Evolutionary conservation across 2,797 vertebrate species (phyloP).

Genomic region (Trachops cirrhosus): DNA sequence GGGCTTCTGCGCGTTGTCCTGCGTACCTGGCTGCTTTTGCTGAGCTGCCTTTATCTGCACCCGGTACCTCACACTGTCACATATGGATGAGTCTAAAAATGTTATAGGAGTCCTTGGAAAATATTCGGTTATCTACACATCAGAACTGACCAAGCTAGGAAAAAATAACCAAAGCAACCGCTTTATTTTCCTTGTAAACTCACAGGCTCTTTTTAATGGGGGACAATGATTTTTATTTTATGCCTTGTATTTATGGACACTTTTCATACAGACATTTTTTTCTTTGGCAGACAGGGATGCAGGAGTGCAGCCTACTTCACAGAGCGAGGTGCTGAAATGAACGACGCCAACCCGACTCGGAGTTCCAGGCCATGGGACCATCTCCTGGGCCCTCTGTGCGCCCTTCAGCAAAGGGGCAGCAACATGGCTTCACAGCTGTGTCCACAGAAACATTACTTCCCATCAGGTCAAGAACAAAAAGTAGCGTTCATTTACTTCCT

Average conservation of each 20-base stretch:
- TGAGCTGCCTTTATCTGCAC: not conserved
- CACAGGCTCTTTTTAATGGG: slow-evolving; percentile 30
- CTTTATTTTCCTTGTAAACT: slow-evolving; percentile 75
- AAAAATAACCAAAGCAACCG: slow-evolving; percentile 67
- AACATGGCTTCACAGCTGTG: not conserved
- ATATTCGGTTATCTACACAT: slow-evolving; percentile 22
- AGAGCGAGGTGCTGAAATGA: not conserved
- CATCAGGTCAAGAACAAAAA: not conserved
- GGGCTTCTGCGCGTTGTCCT: fast-evolving
- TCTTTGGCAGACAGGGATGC: slow-evolving; percentile 35
- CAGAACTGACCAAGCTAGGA: slow-evolving; percentile 52
- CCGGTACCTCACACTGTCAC: not conserved
- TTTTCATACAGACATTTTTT: slow-evolving; percentile 23
- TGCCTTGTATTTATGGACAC: slow-evolving; percentile 55
- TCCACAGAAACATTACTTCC: not conserved
- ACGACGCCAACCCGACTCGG: not conserved
- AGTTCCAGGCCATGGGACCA: not conserved
- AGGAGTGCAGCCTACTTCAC: not conserved
- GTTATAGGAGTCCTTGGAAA: not conserved
- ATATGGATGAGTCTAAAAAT: not conserved
- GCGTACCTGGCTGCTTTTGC: not conserved
- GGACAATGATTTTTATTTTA: slow-evolving; percentile 71
- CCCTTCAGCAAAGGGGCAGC: not conserved
- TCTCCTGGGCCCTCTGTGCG: not conserved
- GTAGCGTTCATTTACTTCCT: not conserved